Base-by-base conservation (phyloP, 2,888 invertebrate genomes). In the Catonia carolina region DNA sequence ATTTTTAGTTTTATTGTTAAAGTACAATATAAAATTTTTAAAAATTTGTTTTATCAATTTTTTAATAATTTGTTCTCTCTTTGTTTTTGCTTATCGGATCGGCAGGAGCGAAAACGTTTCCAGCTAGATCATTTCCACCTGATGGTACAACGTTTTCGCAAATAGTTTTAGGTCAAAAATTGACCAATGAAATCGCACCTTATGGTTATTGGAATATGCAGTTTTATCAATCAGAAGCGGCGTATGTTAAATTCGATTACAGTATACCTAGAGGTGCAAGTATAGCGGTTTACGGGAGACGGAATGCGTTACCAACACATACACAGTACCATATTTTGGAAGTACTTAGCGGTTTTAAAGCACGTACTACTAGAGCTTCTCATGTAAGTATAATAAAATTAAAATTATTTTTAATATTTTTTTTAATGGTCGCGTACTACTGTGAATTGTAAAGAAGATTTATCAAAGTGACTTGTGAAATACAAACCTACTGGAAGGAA, bases 201-300 rank as follows among this genome's bases (percentile, higher is more conserved):
- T 93, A 94, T 76, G 89, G 93, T 71, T 95, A 95, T 74, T 95
- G 95, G 95, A 93, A 94, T 75, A 90, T 94, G 85, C 93, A 94
- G 75, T 95, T 97, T 75, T 92, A 90, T 75, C 94, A 95, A 74
- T 89, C 90, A 60, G 89, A 93, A 75, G 87, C 94, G 54, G 88
- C 91, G 47, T 94, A 93, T 75, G 89, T 97, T 53, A 89, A 90
- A 71, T 95, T 96, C 72, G 94, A 96, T 75, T 91, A 96, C 74
- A 87, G 86, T 74, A 91, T 93, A 70, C 90, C 92, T 1, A 78
- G 91, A 62, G 92, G 92, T 51, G 90, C 92, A 41, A 91, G 90
- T 65, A 89, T 98, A 72, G 98, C 95, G 39, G 88, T 98, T 14
- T 96, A 98, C 71, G 96, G 93, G 1, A 79, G 97, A 65, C 81